Evolutionary conservation across 2,888 invertebrate genomes (phyloP).

Genomic region (Bibio marci): DNA sequence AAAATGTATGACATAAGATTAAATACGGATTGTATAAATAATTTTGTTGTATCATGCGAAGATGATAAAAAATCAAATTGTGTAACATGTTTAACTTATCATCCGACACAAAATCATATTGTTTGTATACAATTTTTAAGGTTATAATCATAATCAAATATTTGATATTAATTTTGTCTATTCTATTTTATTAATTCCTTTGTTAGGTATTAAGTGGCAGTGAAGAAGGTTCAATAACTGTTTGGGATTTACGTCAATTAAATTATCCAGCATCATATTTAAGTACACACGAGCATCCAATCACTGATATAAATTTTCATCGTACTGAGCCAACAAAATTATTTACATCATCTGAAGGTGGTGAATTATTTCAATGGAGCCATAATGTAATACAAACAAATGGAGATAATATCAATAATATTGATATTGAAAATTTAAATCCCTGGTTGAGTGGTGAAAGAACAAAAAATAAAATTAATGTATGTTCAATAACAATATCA

Average conservation of each 20-base stretch:
- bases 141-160: no score
- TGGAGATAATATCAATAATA: slow-evolving; percentile 1
- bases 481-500: slow-evolving; percentile 10
- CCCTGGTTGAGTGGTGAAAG: slow-evolving; percentile 53
- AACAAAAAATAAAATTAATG: slow-evolving; percentile 37
- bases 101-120: slow-evolving; percentile 79
- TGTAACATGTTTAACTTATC: slow-evolving; percentile 58
- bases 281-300: slow-evolving; percentile 55
- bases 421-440: slow-evolving; percentile 19
- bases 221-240: slow-evolving; percentile 69
- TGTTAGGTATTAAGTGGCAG: slow-evolving; percentile 51
- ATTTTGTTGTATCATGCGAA: slow-evolving; percentile 59
- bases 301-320: slow-evolving; percentile 79
- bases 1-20: slow-evolving; percentile 74
- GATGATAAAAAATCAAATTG: slow-evolving; percentile 36
- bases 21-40: slow-evolving; percentile 40
- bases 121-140: no score
- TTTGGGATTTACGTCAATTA: slow-evolving; percentile 80
- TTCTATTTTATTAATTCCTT: background rate
- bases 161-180: background rate
- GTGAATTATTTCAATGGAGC: slow-evolving; percentile 85
- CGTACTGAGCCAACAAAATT: slow-evolving; percentile 69
- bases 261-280: slow-evolving; percentile 67
- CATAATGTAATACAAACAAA: slow-evolving; percentile 31
- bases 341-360: slow-evolving; percentile 61